Evolutionary conservation across 1,140 invertebrate species (phyloP).

Genomic region (Aphaenogaster rudis): DNA sequence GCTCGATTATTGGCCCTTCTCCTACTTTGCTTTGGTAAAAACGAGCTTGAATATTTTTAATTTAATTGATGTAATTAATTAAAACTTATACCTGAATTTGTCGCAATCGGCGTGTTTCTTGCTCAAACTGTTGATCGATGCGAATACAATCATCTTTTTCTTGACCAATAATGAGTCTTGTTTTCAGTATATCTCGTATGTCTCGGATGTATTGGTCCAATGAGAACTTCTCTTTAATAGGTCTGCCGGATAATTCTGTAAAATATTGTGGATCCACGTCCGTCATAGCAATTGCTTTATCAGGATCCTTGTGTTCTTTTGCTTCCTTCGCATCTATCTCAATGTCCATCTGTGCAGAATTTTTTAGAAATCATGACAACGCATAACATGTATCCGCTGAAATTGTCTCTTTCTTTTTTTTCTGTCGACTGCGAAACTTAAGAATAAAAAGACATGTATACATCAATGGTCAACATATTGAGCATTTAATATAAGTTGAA

Average conservation of each 20-base stretch:
- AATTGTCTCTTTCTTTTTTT: slow-evolving; percentile 7
- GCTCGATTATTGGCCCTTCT: no score
- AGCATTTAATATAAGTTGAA: slow-evolving; percentile 3
- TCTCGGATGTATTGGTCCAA: slow-evolving; percentile 88
- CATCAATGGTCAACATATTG: no score
- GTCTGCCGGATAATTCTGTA: slow-evolving; percentile 87
- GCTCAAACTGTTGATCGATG: slow-evolving; percentile 88
- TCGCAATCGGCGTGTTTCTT: slow-evolving; percentile 88
- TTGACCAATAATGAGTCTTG: slow-evolving; percentile 88
- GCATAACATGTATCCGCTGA: not conserved
- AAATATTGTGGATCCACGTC: slow-evolving; percentile 90
- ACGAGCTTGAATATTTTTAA: no score
- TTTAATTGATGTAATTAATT: not conserved
- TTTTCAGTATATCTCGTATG: slow-evolving; percentile 87
- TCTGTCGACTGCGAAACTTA: not conserved
- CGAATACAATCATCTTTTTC: slow-evolving; percentile 88
- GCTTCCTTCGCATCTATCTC: slow-evolving; percentile 67
- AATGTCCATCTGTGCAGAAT: slow-evolving; percentile 72
- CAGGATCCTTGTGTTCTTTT: slow-evolving; percentile 68
- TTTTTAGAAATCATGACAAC: not conserved
- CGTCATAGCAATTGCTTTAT: slow-evolving; percentile 76
- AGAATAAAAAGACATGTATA: not conserved
- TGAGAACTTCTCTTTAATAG: slow-evolving; percentile 87
- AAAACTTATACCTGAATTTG: slow-evolving; percentile 84
- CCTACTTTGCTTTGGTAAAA: no score